A percentile compares a stretch with the other conserved stretches of the same genome.
These are phyloP conservation scores for Acipenser transmontanus DNA, from an alignment of 2,797 vertebrate species.

Conservation along the genomic window DNA sequence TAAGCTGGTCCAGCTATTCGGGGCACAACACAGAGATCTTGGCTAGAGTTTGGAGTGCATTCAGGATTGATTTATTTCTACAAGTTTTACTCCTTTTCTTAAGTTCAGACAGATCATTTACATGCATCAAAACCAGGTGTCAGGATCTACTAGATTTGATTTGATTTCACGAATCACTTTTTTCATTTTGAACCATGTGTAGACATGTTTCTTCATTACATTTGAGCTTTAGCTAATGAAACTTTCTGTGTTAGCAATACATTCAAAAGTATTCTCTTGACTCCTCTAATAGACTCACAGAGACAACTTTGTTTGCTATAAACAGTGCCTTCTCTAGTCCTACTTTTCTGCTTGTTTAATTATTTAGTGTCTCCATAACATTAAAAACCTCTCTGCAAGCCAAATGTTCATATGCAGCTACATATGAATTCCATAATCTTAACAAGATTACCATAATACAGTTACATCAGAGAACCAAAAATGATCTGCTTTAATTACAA, in stretches of 20 bases:
- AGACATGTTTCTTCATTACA: too few relatives aligned
- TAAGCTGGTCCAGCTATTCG: too few relatives aligned
- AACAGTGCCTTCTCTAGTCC: constrained; percentile 31
- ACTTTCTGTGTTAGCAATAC: constrained; percentile 31
- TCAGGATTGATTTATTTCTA: too few relatives aligned
- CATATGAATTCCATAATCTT: constrained; percentile 57
- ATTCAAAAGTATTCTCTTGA: constrained; percentile 23
- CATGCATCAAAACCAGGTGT: too few relatives aligned
- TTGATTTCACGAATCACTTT: too few relatives aligned
- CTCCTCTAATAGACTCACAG: constrained; percentile 34
- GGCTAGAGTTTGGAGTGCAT: too few relatives aligned
- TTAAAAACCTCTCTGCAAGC: constrained; percentile 35
- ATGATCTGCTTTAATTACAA: constrained; percentile 63
- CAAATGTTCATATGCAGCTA: constrained; percentile 40
- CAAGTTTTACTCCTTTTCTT: too few relatives aligned
- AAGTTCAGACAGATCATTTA: too few relatives aligned
- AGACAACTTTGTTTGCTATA: constrained; percentile 39
- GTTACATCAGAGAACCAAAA: constrained; percentile 58
- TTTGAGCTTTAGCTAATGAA: constrained; percentile 31
- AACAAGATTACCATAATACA: constrained; percentile 59
- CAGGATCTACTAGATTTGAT: too few relatives aligned
- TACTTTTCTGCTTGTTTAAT: constrained; percentile 37
- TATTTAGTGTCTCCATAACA: constrained; percentile 42
- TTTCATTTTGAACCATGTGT: not conserved
- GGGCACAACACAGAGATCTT: too few relatives aligned